These are phyloP conservation scores for Ptilodon capucinus DNA, from an alignment of 2,888 invertebrate genomes.

Conservation along the genomic window DNA sequence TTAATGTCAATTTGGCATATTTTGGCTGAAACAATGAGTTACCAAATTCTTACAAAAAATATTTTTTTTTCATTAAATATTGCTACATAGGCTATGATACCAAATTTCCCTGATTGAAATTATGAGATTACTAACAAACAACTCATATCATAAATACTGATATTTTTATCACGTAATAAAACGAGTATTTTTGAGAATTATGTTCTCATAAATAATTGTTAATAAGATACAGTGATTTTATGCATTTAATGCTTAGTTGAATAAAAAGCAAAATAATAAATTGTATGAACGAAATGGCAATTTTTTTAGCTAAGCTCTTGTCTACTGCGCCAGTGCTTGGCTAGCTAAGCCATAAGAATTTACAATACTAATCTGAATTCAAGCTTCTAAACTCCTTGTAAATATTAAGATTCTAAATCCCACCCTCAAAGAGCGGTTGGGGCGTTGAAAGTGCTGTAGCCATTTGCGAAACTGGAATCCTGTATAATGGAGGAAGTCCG, in stretches of 20 bases:
- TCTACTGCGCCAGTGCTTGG: too few relatives aligned
- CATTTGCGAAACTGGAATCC: too few relatives aligned
- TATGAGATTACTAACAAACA: neutral
- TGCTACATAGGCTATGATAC: neutral
- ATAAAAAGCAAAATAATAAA: neutral
- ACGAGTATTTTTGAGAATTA: slow-evolving; percentile 53
- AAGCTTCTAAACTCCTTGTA: too few relatives aligned
- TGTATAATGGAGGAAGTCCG: too few relatives aligned
- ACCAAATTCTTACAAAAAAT: slow-evolving; percentile 23
- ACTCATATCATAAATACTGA: slow-evolving; percentile 5
- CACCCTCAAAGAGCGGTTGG: too few relatives aligned
- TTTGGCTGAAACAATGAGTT: slow-evolving; percentile 72
- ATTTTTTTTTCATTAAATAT: too few relatives aligned
- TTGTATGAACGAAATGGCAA: too few relatives aligned
- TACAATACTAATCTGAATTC: too few relatives aligned
- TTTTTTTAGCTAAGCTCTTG: too few relatives aligned
- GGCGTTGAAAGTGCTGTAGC: too few relatives aligned
- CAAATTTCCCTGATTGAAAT: neutral
- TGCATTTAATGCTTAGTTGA: slow-evolving; percentile 60
- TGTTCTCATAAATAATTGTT: slow-evolving; percentile 52
- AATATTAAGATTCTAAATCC: too few relatives aligned
- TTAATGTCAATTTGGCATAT: slow-evolving; percentile 71
- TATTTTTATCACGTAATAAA: slow-evolving; percentile 5
- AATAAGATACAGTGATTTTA: slow-evolving; percentile 27
- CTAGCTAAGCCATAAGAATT: too few relatives aligned